Conservation (phyloP, 2,888 invertebrate species). For the Apamea crenata region DNA sequence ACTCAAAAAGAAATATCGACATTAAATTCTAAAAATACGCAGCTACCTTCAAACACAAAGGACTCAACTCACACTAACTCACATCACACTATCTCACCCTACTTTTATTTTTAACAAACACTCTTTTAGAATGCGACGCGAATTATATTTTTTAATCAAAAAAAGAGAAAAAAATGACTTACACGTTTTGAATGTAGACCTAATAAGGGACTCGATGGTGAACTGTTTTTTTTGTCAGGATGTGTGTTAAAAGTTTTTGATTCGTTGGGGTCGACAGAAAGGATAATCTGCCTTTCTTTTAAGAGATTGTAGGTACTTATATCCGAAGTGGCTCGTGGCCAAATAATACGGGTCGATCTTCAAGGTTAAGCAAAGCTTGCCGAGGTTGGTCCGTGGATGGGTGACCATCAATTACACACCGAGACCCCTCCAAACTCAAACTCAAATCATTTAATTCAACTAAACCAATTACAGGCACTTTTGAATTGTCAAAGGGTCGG, state of each 20-base stretch:
- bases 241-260: slow-evolving; percentile 15
- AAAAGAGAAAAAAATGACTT: slow-evolving; percentile 22
- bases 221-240: slow-evolving; percentile 26
- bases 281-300: background rate
- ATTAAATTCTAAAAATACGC: slow-evolving; percentile 46
- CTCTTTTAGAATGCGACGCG: slow-evolving; percentile 53
- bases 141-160: slow-evolving; percentile 40
- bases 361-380: too few species aligned
- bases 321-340: background rate
- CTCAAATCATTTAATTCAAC: too few species aligned
- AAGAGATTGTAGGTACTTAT: background rate
- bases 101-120: slow-evolving; percentile 54
- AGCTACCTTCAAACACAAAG: slow-evolving; percentile 36
- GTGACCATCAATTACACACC: too few species aligned
- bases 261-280: slow-evolving; percentile 15
- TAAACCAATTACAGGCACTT: too few species aligned
- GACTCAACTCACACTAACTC: slow-evolving; percentile 7
- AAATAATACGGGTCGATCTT: too few species aligned
- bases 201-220: slow-evolving; percentile 32
- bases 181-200: slow-evolving; percentile 51
- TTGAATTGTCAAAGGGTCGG: too few species aligned
- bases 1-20: slow-evolving; percentile 31
- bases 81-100: background rate
- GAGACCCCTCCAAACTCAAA: too few species aligned
- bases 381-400: too few species aligned